Percentiles rank a stretch among this genome's conserved stretches.
These are phyloP conservation scores for Tachina grossa DNA, from an alignment of 2,888 invertebrate species.

Conservation along the genomic window DNA sequence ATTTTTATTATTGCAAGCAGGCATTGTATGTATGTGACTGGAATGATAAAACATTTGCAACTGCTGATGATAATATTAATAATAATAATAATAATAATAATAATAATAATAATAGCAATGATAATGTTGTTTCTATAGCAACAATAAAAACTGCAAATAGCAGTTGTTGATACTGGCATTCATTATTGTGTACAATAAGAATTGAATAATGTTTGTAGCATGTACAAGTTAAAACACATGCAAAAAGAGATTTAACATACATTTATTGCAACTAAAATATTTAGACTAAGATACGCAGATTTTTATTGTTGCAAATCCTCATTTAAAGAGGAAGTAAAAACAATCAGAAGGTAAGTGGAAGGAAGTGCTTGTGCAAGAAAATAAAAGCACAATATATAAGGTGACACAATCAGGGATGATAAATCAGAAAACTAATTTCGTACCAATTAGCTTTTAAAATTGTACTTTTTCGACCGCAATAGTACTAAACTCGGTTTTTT, in stretches of 20 bases:
- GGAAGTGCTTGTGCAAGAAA: slow-evolving; percentile 7
- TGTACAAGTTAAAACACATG: slow-evolving; percentile 19
- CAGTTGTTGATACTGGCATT: slow-evolving; percentile 48
- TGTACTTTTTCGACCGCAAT: too few relatives aligned
- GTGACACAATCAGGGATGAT: too few relatives aligned
- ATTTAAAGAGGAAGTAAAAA: not conserved
- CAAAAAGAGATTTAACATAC: slow-evolving; percentile 7
- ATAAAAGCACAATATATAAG: not conserved
- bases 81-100: too few relatives aligned
- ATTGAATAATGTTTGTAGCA: slow-evolving; percentile 50
- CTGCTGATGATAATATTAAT: slow-evolving; percentile 24
- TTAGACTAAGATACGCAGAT: not conserved
- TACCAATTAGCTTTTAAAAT: too few relatives aligned
- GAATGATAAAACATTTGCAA: slow-evolving; percentile 64
- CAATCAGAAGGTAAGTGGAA: slow-evolving; percentile 11
- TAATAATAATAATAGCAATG: slow-evolving; percentile 15
- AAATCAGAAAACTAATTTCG: too few relatives aligned
- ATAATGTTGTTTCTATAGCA: slow-evolving; percentile 24
- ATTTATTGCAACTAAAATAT: slow-evolving; percentile 21
- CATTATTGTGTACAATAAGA: slow-evolving; percentile 47
- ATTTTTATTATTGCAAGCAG: slow-evolving; percentile 53
- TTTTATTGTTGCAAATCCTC: slow-evolving; percentile 26
- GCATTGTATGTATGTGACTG: slow-evolving; percentile 43
- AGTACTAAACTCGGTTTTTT: too few relatives aligned
- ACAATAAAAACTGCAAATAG: slow-evolving; percentile 13